These are phyloP conservation scores for Euwallacea similis DNA, from an alignment of 1,140 invertebrate genomes.

Conservation along the genomic window DNA sequence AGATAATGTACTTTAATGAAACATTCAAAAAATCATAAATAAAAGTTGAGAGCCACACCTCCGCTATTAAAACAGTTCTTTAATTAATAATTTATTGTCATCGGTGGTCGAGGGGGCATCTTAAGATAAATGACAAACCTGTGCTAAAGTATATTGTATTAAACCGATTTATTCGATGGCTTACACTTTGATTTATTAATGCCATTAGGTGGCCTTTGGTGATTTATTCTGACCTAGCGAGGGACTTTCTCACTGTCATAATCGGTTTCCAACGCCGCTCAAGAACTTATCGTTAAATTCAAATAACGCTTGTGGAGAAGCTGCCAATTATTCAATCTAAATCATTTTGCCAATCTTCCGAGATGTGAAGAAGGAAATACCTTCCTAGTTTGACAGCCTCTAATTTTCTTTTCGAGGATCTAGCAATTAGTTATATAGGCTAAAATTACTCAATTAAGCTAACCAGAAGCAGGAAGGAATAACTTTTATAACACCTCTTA, in stretches of 20 bases:
- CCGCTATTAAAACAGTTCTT: slow-evolving; percentile 35
- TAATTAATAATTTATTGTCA: slow-evolving; percentile 39
- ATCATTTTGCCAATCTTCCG: background rate
- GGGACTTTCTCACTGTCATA: slow-evolving; percentile 37
- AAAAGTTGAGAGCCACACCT: slow-evolving; percentile 23
- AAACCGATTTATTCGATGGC: slow-evolving; percentile 37
- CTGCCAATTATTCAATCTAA: background rate
- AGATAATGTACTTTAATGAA: slow-evolving; percentile 3
- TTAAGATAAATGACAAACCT: slow-evolving; percentile 36
- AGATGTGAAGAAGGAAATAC: no score
- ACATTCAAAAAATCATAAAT: slow-evolving; percentile 25
- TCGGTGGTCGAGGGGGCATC: slow-evolving; percentile 31
- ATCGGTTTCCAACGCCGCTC: slow-evolving; percentile 4
- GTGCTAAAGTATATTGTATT: slow-evolving; percentile 33
- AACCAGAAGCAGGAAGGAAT: no score
- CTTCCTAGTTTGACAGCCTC: no score
- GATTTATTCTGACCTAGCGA: slow-evolving; percentile 36
- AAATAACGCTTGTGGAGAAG: background rate
- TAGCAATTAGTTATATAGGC: no score
- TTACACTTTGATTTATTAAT: slow-evolving; percentile 42
- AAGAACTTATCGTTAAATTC: slow-evolving; percentile 3
- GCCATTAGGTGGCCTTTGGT: slow-evolving; percentile 34
- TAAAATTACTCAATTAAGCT: no score
- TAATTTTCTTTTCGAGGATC: no score
- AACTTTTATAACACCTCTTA: no score